Base-by-base conservation (phyloP, 2,888 invertebrate genomes). In the Oscheius sp. region DNA sequence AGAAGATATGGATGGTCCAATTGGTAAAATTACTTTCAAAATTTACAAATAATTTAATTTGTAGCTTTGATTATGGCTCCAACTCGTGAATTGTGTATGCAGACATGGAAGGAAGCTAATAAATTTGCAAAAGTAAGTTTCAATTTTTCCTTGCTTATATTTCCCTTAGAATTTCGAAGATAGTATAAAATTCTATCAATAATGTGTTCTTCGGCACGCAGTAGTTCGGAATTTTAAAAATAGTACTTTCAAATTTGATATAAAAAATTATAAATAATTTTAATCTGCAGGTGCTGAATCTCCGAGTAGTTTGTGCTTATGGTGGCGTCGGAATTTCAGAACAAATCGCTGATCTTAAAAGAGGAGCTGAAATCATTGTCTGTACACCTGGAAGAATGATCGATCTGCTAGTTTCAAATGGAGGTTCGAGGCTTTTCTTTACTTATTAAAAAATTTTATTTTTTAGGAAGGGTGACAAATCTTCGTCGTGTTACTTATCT, bases 361-460 rank as follows among this genome's bases (percentile, higher is more conserved):
- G 96, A 45, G 97, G 96, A 3, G 94, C 96, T 0, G 96, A 97
- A 88, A 94, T 99, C 79, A 95, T 99, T 80, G 97, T 99, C 0
- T 98, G 98, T 86, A 98, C 98, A 0, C 98, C 98, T 0, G 98
- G 98, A 0, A 91, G 98, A 55, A 98, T 98, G 98, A 99, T 99
- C 73, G 98, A 99, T 88, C 97, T 98, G 96, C 88, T 99, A 80
- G 95, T 97, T 0, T 98, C 97, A 0, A 99, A 99, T 88, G 94
- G 93, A 52, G 97, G 96, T 74, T 73, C 67, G n/a, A n/a, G n/a
- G 65, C 63, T 37, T 27, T 39, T 27, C 37, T 68, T 25, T 25
- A 37, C 37, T 69, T 34, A 1, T 61, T 23, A 5, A 48, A n/a
- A 23, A 3, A 2, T 61, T 42, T 42, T 8, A 5, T 2, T 63